These are phyloP conservation scores for Prinia subflava DNA, from an alignment of 2,113 vertebrate genomes.

Conservation along the genomic window DNA sequence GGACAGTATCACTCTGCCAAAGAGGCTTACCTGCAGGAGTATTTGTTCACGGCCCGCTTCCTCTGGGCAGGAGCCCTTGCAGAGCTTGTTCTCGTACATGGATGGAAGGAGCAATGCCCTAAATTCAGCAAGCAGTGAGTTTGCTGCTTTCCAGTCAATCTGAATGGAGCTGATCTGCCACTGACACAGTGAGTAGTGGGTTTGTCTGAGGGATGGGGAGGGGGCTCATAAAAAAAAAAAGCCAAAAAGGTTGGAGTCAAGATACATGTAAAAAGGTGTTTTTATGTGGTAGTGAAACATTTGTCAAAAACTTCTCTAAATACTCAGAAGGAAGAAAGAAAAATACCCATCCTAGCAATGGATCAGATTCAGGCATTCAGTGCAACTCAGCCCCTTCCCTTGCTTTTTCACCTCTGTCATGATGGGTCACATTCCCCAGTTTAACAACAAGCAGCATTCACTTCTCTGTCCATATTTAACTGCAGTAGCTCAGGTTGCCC, in stretches of 20 bases:
- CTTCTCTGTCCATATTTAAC: neutral
- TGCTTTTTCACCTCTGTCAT: neutral
- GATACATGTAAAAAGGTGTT: rapidly evolving
- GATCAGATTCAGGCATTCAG: neutral
- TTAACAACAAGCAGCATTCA: neutral
- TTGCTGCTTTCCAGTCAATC: neutral
- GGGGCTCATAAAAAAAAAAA: neutral
- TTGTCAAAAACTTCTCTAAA: neutral
- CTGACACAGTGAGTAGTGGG: rapidly evolving
- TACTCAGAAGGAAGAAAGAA: neutral
- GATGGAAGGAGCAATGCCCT: neutral
- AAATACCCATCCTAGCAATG: neutral
- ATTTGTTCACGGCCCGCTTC: rapidly evolving
- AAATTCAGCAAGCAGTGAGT: neutral
- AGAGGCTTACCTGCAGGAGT: neutral
- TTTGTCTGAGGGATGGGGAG: neutral
- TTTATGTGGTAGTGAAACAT: neutral
- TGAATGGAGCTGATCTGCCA: neutral
- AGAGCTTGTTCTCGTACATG: rapidly evolving
- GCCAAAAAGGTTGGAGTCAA: neutral
- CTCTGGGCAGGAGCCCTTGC: neutral
- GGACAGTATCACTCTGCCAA: neutral
- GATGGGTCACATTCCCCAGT: neutral
- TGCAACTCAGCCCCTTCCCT: neutral
- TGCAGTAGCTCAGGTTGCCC: neutral